These are phyloP conservation scores for Bambusicola thoracicus DNA, from an alignment of 2,113 vertebrate genomes.

Conservation along the genomic window DNA sequence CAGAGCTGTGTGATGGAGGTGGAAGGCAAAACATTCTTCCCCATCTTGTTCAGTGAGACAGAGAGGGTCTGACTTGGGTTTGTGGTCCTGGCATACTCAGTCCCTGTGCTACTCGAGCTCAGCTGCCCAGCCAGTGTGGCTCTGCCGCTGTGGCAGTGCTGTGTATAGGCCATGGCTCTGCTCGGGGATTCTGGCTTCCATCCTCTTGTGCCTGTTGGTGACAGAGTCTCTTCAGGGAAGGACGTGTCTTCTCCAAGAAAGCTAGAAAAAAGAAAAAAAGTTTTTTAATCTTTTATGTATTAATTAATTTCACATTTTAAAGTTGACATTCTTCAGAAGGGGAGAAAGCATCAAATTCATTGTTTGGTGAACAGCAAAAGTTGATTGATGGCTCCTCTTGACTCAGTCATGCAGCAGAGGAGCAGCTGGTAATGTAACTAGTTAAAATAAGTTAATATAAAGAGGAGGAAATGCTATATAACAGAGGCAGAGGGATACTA, in stretches of 20 bases:
- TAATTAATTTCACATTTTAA: neutral
- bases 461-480: conserved; percentile 34
- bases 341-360: neutral
- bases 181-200: neutral
- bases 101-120: neutral
- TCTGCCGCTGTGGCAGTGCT: neutral
- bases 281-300: neutral
- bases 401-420: neutral
- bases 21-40: neutral
- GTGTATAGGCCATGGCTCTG: rapidly evolving
- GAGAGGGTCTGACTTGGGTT: neutral
- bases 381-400: conserved; percentile 23
- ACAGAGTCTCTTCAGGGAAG: neutral
- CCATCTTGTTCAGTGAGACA: neutral
- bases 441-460: conserved; percentile 13
- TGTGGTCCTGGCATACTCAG: neutral
- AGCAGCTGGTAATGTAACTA: conserved; percentile 34
- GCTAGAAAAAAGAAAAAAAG: neutral
- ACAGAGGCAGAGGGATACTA: conserved; percentile 7
- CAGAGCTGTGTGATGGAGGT: neutral
- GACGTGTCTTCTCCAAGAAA: rapidly evolving
- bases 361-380: neutral
- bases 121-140: neutral
- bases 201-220: rapidly evolving
- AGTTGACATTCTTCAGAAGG: neutral